These are phyloP conservation scores for Eupithecia exiguata DNA, from an alignment of 2,888 invertebrate species.

Conservation along the genomic window DNA sequence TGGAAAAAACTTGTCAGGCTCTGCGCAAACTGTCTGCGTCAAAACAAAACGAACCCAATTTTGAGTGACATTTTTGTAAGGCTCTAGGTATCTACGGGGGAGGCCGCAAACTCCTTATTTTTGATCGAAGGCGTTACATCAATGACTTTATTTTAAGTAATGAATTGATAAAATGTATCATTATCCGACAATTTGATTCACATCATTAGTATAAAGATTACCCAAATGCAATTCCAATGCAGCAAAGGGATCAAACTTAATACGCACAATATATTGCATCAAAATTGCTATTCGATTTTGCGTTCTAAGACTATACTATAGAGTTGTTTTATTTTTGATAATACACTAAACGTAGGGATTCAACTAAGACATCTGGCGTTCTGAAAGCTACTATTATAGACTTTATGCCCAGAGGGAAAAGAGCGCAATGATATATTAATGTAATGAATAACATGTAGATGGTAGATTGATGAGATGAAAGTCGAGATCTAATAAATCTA, in stretches of 20 bases:
- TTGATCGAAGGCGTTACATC: too few species aligned
- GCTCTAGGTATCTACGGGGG: too few species aligned
- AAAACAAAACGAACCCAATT: too few species aligned
- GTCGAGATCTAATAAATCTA: constrained; percentile 6
- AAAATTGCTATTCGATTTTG: constrained; percentile 22
- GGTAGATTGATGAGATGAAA: constrained; percentile 16
- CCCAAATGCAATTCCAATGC: constrained; percentile 43
- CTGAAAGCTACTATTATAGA: constrained; percentile 52
- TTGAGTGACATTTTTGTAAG: too few species aligned
- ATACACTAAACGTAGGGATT: constrained; percentile 41
- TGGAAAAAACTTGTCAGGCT: too few species aligned
- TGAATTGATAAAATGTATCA: constrained; percentile 19
- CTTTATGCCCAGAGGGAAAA: constrained; percentile 46
- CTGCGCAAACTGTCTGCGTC: too few species aligned
- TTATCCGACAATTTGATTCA: constrained; percentile 40
- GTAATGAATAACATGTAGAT: constrained; percentile 15
- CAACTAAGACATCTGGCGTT: constrained; percentile 60
- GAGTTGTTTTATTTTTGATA: constrained; percentile 3
- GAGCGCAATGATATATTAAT: constrained; percentile 28
- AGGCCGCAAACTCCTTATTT: too few species aligned
- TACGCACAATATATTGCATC: constrained; percentile 47
- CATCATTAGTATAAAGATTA: constrained; percentile 40
- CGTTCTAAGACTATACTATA: constrained; percentile 13
- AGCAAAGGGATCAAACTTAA: constrained; percentile 63
- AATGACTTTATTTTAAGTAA: neutral